phyloP scores from a whole-genome alignment of 1,140 invertebrate genomes.

The Laodelphax striatellus region DNA sequence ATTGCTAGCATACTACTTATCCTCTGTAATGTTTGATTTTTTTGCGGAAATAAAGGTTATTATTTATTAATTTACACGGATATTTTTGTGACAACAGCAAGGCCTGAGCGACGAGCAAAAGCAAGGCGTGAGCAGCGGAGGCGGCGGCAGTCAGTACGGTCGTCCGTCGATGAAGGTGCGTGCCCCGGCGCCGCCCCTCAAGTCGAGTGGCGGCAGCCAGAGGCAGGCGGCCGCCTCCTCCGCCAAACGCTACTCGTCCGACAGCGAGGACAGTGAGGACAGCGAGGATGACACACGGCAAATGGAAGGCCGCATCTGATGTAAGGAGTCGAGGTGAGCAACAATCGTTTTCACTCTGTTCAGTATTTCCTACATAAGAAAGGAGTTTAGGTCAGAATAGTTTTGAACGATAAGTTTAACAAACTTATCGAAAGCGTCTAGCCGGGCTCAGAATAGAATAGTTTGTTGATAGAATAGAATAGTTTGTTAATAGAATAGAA shows the following conservation, averaged over 20 bases:
- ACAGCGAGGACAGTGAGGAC: conserved; percentile 36
- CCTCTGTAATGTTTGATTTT: no score
- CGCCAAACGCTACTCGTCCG: conserved; percentile 34
- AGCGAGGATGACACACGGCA: conserved; percentile 60
- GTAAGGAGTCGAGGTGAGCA: conserved; percentile 61
- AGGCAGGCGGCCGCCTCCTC: conserved; percentile 17
- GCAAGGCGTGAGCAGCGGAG: conserved; percentile 18
- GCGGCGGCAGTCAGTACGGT: no score
- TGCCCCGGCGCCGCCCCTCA: conserved; percentile 25
- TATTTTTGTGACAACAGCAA: conserved; percentile 17
- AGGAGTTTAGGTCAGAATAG: no score
- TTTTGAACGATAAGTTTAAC: no score
- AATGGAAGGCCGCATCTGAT: conserved; percentile 65
- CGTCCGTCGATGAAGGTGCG: background rate
- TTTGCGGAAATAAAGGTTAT: no score
- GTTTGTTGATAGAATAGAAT: no score
- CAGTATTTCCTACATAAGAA: no score
- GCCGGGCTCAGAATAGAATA: no score
- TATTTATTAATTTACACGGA: no score
- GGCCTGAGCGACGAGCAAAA: conserved; percentile 28
- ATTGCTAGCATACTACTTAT: no score
- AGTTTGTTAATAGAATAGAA: no score
- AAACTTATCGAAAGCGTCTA: no score
- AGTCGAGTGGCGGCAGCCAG: conserved; percentile 7
- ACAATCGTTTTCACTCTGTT: background rate